Conservation (phyloP, 2,888 invertebrate genomes). For the Melieria omissa region DNA sequence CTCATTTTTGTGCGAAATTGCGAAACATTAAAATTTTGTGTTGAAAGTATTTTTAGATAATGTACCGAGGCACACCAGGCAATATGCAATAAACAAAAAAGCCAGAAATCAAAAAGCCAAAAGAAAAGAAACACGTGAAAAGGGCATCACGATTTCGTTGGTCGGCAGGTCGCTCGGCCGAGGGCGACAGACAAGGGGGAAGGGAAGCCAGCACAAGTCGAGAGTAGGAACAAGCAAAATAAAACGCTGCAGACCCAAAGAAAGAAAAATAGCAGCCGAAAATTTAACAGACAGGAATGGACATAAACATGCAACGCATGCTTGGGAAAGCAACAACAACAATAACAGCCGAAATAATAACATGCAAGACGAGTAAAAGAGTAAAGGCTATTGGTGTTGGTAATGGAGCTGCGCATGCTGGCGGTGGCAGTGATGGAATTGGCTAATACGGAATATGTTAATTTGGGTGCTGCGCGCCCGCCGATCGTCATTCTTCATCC, state of each 20-base stretch:
- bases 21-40: slow-evolving; percentile 41
- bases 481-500: neutral
- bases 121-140: slow-evolving; percentile 35
- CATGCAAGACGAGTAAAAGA: too few species aligned
- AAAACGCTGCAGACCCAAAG: neutral
- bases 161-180: neutral
- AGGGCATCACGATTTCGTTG: slow-evolving; percentile 40
- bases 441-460: slow-evolving; percentile 34
- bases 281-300: slow-evolving; percentile 27
- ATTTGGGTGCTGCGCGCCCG: slow-evolving; percentile 20
- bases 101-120: slow-evolving; percentile 14
- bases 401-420: neutral
- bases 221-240: slow-evolving; percentile 8
- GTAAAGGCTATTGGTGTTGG: too few species aligned
- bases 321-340: slow-evolving; percentile 17
- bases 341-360: too few species aligned
- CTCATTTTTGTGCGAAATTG: slow-evolving; percentile 40
- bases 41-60: slow-evolving; percentile 40
- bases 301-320: slow-evolving; percentile 26
- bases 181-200: neutral
- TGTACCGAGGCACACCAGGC: slow-evolving; percentile 5
- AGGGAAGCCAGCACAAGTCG: too few species aligned
- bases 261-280: slow-evolving; percentile 10
- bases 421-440: slow-evolving; percentile 1
- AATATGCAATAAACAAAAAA: slow-evolving; percentile 6